Evolutionary conservation across 1,140 invertebrate genomes (phyloP).

Genomic region (Lucilia sericata): DNA sequence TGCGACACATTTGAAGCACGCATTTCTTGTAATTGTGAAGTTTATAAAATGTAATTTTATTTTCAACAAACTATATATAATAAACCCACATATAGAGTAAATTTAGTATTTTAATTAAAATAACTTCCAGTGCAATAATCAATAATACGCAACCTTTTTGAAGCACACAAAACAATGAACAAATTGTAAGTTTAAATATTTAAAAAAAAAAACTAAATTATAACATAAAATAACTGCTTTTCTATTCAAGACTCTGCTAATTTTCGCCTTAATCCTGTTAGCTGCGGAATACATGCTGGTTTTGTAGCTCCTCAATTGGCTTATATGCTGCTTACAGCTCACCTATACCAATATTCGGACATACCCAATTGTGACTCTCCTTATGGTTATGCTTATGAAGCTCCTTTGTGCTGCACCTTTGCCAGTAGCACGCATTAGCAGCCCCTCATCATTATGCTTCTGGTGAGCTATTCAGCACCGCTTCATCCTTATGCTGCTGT

Average conservation of each 20-base stretch:
- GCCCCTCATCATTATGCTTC: no score
- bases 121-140: not conserved
- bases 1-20: slow-evolving; percentile 15
- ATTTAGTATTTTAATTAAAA: not conserved
- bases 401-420: slow-evolving; percentile 4
- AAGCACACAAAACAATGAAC: not conserved
- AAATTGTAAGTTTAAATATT: not conserved
- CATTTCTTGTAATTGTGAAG: slow-evolving; percentile 30
- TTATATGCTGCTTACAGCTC: not conserved
- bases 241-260: not conserved
- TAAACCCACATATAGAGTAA: not conserved
- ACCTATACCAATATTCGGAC: not conserved
- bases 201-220: not conserved
- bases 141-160: not conserved
- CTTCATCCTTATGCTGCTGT: no score
- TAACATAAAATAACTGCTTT: not conserved
- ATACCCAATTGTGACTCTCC: not conserved
- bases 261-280: not conserved
- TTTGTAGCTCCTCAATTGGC: not conserved
- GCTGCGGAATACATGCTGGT: no score
- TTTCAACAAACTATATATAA: not conserved
- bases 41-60: not conserved
- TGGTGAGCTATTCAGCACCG: no score
- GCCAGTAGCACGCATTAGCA: no score
- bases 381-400: not conserved